Percentiles rank a stretch among this genome's conserved stretches.
These are phyloP conservation scores for Melanophora roralis DNA, from an alignment of 2,888 invertebrate genomes.

Conservation along the genomic window DNA sequence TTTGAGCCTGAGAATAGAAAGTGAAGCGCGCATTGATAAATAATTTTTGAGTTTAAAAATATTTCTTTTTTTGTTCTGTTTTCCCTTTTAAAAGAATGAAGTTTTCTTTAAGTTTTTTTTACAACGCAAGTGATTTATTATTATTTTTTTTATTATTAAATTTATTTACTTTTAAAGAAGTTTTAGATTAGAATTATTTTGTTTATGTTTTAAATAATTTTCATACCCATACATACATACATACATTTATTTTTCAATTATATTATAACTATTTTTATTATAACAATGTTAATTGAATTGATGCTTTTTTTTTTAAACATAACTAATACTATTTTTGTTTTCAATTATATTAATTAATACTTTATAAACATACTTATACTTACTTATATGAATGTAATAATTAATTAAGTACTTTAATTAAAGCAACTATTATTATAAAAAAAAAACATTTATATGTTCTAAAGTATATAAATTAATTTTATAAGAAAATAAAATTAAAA, in stretches of 20 bases:
- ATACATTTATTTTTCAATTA: neutral
- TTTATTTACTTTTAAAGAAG: neutral
- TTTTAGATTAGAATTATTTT: slow-evolving; percentile 20
- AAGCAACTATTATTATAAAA: neutral
- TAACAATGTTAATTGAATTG: slow-evolving; percentile 29
- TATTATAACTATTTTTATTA: neutral
- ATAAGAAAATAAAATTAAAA: slow-evolving; percentile 17
- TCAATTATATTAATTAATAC: too few species aligned
- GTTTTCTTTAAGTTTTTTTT: slow-evolving; percentile 3
- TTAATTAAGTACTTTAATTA: neutral
- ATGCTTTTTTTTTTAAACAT: neutral
- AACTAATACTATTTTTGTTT: too few species aligned
- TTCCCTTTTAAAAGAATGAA: neutral
- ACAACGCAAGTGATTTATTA: slow-evolving; percentile 30
- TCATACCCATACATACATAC: neutral
- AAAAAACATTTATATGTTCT: neutral
- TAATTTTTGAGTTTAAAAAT: neutral
- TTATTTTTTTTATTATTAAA: neutral
- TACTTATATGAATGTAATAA: slow-evolving; percentile 16
- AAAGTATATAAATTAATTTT: slow-evolving; percentile 21
- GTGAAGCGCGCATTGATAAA: neutral
- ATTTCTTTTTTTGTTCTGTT: neutral
- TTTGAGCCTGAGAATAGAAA: neutral
- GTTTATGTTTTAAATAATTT: neutral
- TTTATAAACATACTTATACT: too few species aligned